These are phyloP conservation scores for Psittacula echo DNA, from an alignment of 2,797 vertebrate species.

Conservation along the genomic window DNA sequence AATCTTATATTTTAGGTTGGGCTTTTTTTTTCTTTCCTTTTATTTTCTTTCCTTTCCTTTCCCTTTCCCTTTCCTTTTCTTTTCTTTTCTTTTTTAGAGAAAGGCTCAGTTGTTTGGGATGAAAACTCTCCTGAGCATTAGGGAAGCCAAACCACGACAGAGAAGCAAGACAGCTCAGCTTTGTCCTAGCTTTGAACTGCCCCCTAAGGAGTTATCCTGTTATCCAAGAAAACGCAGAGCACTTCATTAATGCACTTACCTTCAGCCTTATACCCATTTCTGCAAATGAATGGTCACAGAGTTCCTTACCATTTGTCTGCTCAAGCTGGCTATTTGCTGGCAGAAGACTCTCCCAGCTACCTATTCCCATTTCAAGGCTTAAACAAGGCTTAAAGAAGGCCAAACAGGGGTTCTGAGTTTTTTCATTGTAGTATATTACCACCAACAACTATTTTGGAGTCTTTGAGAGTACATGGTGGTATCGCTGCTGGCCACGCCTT, in stretches of 20 bases:
- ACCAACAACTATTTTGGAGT: neutral
- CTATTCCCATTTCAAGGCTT: neutral
- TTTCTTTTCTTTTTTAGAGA: neutral
- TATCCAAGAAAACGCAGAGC: neutral
- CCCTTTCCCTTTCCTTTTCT: too few species aligned
- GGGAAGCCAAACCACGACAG: neutral
- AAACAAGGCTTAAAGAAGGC: neutral
- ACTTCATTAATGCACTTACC: slow-evolving; percentile 21
- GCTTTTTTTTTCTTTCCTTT: neutral
- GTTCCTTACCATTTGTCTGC: neutral
- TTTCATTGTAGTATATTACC: neutral
- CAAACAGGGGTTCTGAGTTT: neutral
- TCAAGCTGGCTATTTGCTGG: neutral
- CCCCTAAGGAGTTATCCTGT: neutral
- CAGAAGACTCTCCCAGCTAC: neutral
- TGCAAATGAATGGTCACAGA: neutral
- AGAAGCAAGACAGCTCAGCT: neutral
- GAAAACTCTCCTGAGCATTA: neutral
- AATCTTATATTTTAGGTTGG: neutral
- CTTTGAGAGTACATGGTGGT: neutral
- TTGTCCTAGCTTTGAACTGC: neutral
- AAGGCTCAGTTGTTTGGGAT: neutral
- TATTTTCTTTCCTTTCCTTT: neutral
- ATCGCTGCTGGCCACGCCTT: neutral
- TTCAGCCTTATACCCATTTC: neutral